phyloP scores from a whole-genome alignment of 2,797 vertebrate genomes.

The Amphiprion clarkii region DNA sequence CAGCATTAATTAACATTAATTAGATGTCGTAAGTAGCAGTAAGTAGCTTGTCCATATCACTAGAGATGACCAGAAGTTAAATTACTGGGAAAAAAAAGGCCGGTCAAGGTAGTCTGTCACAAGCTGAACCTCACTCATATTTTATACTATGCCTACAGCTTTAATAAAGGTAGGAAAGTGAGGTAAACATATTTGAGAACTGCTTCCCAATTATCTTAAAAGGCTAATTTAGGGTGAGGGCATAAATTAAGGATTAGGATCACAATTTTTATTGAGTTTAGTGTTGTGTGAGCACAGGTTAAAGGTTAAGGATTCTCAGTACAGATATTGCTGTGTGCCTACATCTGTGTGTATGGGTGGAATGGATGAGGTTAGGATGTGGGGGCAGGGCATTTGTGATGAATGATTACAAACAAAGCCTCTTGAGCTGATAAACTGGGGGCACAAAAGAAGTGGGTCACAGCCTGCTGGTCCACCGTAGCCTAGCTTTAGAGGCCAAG shows the following conservation, averaged over 20 bases:
- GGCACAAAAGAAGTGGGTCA: constrained; percentile 82
- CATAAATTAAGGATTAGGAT: background rate
- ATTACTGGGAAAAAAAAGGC: too few species aligned
- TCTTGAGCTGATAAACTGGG: constrained; percentile 67
- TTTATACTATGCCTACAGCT: too few species aligned
- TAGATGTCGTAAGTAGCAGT: too few species aligned
- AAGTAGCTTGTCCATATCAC: too few species aligned
- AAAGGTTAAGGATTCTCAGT: constrained; percentile 9
- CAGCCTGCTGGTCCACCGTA: constrained; percentile 49
- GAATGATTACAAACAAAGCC: constrained; percentile 78
- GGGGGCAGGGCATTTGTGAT: constrained; percentile 32
- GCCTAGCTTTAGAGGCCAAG: constrained; percentile 27
- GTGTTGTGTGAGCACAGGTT: constrained; percentile 3
- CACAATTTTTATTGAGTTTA: background rate
- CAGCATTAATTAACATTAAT: too few species aligned
- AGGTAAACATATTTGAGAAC: background rate
- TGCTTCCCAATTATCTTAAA: background rate
- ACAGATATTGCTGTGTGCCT: constrained; percentile 7
- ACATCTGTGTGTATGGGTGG: constrained; percentile 5
- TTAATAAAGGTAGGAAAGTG: background rate
- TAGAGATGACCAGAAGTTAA: too few species aligned
- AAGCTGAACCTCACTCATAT: background rate
- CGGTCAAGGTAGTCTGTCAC: background rate
- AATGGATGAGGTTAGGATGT: constrained; percentile 32
- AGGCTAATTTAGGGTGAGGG: background rate